Evolutionary conservation across 2,888 invertebrate genomes (phyloP).

Genomic region (Euphydryas editha): DNA sequence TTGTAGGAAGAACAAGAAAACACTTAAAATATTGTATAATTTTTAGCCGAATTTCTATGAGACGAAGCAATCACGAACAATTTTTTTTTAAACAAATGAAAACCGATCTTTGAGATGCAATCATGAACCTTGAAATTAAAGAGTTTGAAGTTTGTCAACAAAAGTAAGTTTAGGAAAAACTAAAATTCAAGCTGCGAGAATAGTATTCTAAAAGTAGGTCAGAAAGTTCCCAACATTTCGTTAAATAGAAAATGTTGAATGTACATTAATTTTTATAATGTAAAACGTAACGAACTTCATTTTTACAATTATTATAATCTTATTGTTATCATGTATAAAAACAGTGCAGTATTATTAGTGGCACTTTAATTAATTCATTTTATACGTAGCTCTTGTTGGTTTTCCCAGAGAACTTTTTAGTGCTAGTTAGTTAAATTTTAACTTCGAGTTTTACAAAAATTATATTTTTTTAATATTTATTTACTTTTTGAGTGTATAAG

Average conservation of each 20-base stretch:
- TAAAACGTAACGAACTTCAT: constrained; percentile 7
- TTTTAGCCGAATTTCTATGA: neutral
- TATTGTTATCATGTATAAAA: neutral
- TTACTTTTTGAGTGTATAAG: too few species aligned
- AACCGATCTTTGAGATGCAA: constrained; percentile 28
- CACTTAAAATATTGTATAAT: neutral
- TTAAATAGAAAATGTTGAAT: constrained; percentile 24
- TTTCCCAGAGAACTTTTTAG: too few species aligned
- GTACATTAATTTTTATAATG: constrained; percentile 26
- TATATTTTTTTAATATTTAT: too few species aligned
- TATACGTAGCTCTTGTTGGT: too few species aligned
- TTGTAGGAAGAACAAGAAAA: too few species aligned
- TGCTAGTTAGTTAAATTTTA: too few species aligned
- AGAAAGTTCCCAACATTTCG: constrained; percentile 27
- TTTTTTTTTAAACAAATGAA: constrained; percentile 15
- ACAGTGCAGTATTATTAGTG: neutral
- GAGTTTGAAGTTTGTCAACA: constrained; percentile 38
- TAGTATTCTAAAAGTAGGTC: constrained; percentile 38
- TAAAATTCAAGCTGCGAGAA: constrained; percentile 30
- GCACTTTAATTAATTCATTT: too few species aligned
- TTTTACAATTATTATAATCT: neutral
- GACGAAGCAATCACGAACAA: constrained; percentile 5
- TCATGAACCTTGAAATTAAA: constrained; percentile 37
- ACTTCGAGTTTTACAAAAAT: too few species aligned
- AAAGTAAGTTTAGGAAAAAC: constrained; percentile 35